Evolutionary conservation across 1,140 invertebrate genomes (phyloP).

Genomic region (Drosophila lini): DNA sequence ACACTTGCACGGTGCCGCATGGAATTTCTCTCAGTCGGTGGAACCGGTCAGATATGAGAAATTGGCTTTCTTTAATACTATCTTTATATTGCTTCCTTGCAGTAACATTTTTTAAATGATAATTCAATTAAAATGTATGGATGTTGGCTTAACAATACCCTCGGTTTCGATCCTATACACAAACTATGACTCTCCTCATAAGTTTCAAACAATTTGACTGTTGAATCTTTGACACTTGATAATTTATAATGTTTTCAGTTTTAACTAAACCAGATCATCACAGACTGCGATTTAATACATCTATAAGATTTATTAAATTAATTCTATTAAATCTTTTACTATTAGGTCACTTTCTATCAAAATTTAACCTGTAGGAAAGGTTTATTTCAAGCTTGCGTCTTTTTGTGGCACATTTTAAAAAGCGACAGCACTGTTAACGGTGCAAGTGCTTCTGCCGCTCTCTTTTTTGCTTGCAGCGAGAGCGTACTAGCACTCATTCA

Average conservation of each 20-base stretch:
- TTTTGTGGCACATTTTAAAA: not conserved
- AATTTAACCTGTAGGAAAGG: not conserved
- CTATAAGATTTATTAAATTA: not conserved
- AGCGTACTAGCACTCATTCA: conserved; percentile 52
- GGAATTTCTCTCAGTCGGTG: conserved; percentile 67
- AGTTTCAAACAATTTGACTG: not conserved
- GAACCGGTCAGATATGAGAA: conserved; percentile 36
- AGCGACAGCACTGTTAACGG: conserved; percentile 30
- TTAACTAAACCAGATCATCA: not conserved
- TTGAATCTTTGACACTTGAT: not conserved
- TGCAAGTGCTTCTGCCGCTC: conserved; percentile 37
- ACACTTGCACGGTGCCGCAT: conserved; percentile 41
- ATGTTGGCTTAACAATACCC: not conserved
- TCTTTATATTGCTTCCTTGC: not conserved
- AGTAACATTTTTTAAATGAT: not conserved
- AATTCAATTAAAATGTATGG: not conserved
- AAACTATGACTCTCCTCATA: not conserved
- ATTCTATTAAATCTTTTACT: too few species aligned
- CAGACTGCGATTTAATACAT: not conserved
- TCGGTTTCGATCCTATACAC: not conserved
- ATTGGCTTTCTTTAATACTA: conserved; percentile 8
- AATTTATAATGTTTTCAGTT: not conserved
- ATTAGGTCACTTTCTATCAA: not conserved
- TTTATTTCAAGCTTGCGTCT: not conserved
- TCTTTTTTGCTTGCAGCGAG: conserved; percentile 21